phyloP scores from a whole-genome alignment of 2,113 vertebrate species.

The Alligator sinensis region DNA sequence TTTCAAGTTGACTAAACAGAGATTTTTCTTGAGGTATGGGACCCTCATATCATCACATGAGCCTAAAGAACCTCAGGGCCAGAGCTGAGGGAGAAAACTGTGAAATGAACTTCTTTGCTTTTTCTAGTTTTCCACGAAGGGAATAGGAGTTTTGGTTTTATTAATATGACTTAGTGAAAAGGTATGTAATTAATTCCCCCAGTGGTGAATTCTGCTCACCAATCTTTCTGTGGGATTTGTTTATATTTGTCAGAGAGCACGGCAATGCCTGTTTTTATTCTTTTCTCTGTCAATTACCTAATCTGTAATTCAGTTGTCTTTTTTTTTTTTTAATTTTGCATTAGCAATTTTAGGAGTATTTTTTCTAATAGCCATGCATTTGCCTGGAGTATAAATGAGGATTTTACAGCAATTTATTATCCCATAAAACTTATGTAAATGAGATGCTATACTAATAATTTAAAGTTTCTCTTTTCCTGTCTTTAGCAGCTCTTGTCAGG shows the following conservation, averaged over 20 bases:
- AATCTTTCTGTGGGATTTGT: slow-evolving; percentile 39
- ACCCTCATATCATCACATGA: neutral
- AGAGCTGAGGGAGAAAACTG: neutral
- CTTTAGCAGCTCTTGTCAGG: slow-evolving; percentile 19
- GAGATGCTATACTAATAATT: slow-evolving; percentile 7
- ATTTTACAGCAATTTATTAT: neutral
- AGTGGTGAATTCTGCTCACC: neutral
- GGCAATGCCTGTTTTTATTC: slow-evolving; percentile 27
- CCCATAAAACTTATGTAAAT: slow-evolving; percentile 27
- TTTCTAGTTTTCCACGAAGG: neutral
- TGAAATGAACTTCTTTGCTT: neutral
- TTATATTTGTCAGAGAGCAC: slow-evolving; percentile 41
- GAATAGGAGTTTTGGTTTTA: neutral
- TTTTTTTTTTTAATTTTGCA: slow-evolving; percentile 3
- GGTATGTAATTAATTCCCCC: neutral
- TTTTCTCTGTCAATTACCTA: slow-evolving; percentile 50
- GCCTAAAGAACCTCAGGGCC: neutral
- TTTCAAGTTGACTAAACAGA: neutral
- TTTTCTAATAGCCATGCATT: slow-evolving; percentile 32
- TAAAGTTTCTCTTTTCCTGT: slow-evolving; percentile 12
- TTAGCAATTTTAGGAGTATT: slow-evolving; percentile 26
- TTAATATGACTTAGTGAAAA: neutral
- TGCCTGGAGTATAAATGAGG: slow-evolving; percentile 21
- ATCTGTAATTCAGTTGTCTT: slow-evolving; percentile 26
- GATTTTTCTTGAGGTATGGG: neutral